Evolutionary conservation across 2,797 vertebrate species (phyloP).

Genomic region (Bovichtus variegatus): DNA sequence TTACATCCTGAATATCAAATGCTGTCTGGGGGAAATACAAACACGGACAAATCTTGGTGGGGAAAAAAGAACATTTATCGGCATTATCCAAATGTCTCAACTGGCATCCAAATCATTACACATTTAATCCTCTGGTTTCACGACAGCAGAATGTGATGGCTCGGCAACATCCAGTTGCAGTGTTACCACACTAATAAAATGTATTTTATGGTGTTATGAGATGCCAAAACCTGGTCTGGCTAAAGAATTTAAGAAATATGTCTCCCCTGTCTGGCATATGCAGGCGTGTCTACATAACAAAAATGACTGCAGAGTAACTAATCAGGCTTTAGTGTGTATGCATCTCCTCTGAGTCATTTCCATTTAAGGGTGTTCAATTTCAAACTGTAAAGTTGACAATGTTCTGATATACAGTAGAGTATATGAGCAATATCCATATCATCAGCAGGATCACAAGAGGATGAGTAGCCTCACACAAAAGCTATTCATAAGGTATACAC

Average conservation of each 20-base stretch:
- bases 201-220: constrained; percentile 41
- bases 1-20: constrained; percentile 50
- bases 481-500: constrained; percentile 11
- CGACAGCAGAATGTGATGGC: constrained; percentile 30
- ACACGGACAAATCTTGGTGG: neutral
- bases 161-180: constrained; percentile 32
- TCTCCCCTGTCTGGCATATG: constrained; percentile 45
- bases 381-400: neutral
- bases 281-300: constrained; percentile 58
- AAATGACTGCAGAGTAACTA: constrained; percentile 30
- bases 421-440: neutral
- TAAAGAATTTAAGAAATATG: constrained; percentile 38
- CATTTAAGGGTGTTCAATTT: constrained; percentile 23
- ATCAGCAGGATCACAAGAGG: neutral
- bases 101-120: constrained; percentile 26
- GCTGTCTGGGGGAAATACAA: constrained; percentile 9
- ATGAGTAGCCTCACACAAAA: neutral
- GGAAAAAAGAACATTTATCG: constrained; percentile 9
- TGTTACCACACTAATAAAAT: constrained; percentile 49
- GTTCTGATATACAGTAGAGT: neutral
- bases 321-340: constrained; percentile 9
- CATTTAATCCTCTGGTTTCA: constrained; percentile 52
- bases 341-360: neutral
- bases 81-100: constrained; percentile 38
- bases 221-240: constrained; percentile 55